Base-by-base conservation (phyloP, 2,888 invertebrate genomes). In the Panopea generosa region DNA sequence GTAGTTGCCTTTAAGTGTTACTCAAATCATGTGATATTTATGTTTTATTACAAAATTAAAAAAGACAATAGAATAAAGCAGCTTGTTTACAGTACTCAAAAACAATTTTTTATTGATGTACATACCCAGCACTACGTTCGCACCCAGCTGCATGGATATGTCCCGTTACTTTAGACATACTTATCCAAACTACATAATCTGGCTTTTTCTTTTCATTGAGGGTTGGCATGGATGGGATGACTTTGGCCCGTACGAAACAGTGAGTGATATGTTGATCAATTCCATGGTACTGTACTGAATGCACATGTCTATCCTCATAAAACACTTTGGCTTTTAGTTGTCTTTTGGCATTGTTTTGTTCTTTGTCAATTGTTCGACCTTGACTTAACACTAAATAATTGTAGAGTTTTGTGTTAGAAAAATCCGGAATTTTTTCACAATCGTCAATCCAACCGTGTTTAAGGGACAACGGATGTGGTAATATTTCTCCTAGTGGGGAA, bases 141-240 rank as follows among this genome's bases (percentile, higher is more conserved):
- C 69, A 74, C 7, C 56, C 52, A 29, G 68, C 74, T 24, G 68
- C 53, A 63, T 69, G 62, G 16, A 74, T 50, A 22, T 50, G 53
- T 18, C 68, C 53, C 18, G 63, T 50, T 6, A 74, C 69, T 11
- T 69, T 74, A 14, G 74, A 69, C 53, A 74, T 45, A 29, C 53
- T 47, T 9, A 72, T 26, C 65, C 65, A 72, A 16, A 66, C 52
- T 24, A 49, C n/a, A 43, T 72, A 27, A 47, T 66, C 72, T 45
- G 62, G 70, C 20, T 38, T 56, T 7, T 65, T 27, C 24, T 57
- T 72, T 27, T 27, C 33, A 47, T 65, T 57, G 22, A 26, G 14
- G 24, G 45, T 65, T 52, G 72, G 65, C 50, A 63, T 9, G 11
- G 72, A 69, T n/a, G 69, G 69, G 6, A 61, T 52, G 2, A 56